phyloP scores from a whole-genome alignment of 2,113 vertebrate genomes.

The Butastur rufipennis region DNA sequence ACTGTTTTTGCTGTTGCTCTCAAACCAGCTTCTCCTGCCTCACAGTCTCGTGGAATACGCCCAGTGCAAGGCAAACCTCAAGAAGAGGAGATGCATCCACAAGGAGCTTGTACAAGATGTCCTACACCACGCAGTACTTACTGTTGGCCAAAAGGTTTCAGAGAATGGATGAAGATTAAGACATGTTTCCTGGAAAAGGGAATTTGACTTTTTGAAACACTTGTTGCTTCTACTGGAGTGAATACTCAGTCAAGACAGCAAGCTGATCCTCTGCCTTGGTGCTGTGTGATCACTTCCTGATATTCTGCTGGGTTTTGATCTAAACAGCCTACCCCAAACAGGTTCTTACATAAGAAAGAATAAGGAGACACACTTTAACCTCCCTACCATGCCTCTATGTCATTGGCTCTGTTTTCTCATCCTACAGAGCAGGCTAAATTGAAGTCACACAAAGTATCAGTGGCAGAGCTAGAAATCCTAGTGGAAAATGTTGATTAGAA shows the following conservation, averaged over 20 bases:
- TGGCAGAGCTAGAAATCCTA: not conserved
- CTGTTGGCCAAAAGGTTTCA: not conserved
- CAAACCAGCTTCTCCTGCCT: not conserved
- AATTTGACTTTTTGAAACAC: not conserved
- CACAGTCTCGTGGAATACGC: not conserved
- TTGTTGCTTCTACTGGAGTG: not conserved
- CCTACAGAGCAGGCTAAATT: not conserved
- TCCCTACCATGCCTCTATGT: not conserved
- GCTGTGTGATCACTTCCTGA: not conserved
- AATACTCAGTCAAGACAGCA: not conserved
- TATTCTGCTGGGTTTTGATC: not conserved
- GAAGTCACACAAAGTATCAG: not conserved
- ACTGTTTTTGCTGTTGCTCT: not conserved
- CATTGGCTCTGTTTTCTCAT: not conserved
- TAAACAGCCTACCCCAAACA: not conserved
- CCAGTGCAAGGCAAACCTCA: not conserved
- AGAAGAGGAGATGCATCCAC: not conserved
- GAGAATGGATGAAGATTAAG: not conserved
- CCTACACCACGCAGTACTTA: accelerated
- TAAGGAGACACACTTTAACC: not conserved
- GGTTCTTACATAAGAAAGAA: not conserved
- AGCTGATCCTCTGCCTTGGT: not conserved
- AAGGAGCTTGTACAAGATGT: not conserved
- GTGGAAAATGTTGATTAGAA: not conserved
- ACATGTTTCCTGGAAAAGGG: not conserved